Conservation (phyloP, 2,888 invertebrate species). For the Cheilosia grossa region DNA sequence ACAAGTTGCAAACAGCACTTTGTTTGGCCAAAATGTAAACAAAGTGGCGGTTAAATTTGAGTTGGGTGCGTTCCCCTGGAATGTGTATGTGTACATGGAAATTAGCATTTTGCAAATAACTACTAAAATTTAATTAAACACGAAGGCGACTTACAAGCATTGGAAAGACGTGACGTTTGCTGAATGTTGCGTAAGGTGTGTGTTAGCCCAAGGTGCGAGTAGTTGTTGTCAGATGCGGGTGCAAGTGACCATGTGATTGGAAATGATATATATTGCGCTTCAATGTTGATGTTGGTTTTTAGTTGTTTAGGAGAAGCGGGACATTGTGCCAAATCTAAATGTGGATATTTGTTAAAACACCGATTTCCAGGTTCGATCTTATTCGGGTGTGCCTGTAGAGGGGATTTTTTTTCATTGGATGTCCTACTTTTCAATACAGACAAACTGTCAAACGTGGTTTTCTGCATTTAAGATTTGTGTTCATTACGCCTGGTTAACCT, state of each 20-base stretch:
- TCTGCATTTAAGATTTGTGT: no score
- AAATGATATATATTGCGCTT: no score
- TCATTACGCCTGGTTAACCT: no score
- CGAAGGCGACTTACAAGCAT: constrained; percentile 33
- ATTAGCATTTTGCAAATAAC: constrained; percentile 17
- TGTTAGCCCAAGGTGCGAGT: no score
- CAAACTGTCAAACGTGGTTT: no score
- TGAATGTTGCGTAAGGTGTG: constrained; percentile 22
- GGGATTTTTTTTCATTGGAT: not conserved
- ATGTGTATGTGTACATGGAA: constrained; percentile 8
- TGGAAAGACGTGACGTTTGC: constrained; percentile 5
- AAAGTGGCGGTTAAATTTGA: not conserved
- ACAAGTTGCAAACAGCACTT: constrained; percentile 59
- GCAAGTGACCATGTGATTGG: no score
- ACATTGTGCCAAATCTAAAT: no score
- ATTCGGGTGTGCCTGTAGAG: not conserved
- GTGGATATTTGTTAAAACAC: no score
- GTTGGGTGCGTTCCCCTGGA: constrained; percentile 20
- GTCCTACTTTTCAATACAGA: no score
- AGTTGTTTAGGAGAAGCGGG: no score
- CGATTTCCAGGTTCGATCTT: not conserved
- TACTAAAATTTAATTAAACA: constrained; percentile 18
- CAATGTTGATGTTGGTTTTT: no score
- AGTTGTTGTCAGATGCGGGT: no score
- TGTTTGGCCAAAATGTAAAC: constrained; percentile 22